Evolutionary conservation across 2,113 vertebrate genomes (phyloP).

Genomic region (Nesoenas mayeri): DNA sequence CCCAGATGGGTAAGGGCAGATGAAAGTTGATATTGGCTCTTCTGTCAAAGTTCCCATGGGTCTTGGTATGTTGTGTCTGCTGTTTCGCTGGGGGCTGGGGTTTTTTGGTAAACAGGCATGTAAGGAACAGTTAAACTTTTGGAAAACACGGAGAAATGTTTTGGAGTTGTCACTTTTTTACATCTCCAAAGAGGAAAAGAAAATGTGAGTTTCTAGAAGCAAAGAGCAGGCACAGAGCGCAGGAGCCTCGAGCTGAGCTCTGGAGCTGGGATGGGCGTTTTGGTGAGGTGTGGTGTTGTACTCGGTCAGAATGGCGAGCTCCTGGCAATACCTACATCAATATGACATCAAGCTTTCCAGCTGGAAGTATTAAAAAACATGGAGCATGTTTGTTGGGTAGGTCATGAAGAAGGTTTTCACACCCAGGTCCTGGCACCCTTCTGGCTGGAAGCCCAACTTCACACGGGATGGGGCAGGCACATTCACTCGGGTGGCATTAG

Average conservation of each 20-base stretch:
- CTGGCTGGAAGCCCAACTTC: slow-evolving; percentile 18
- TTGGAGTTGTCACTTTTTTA: background rate
- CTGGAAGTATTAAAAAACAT: background rate
- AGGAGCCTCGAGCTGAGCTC: background rate
- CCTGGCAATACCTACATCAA: background rate
- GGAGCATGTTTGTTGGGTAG: background rate
- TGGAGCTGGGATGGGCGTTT: background rate
- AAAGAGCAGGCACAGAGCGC: background rate
- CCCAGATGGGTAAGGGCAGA: background rate
- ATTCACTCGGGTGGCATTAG: background rate
- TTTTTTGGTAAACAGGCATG: background rate
- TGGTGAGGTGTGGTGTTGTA: background rate
- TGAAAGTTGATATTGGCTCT: background rate
- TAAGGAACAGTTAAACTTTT: background rate
- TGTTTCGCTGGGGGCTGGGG: accelerated
- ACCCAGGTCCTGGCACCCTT: background rate
- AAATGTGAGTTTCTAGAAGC: background rate
- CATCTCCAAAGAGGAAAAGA: background rate
- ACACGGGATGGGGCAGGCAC: background rate
- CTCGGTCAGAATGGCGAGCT: background rate
- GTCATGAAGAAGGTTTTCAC: background rate
- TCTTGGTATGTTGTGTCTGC: background rate
- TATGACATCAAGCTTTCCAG: background rate
- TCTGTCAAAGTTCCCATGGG: background rate
- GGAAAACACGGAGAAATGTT: background rate